Percentiles rank a stretch among this genome's conserved stretches.
These are phyloP conservation scores for Corythoichthys intestinalis DNA, from an alignment of 2,113 vertebrate species.

Conservation along the genomic window DNA sequence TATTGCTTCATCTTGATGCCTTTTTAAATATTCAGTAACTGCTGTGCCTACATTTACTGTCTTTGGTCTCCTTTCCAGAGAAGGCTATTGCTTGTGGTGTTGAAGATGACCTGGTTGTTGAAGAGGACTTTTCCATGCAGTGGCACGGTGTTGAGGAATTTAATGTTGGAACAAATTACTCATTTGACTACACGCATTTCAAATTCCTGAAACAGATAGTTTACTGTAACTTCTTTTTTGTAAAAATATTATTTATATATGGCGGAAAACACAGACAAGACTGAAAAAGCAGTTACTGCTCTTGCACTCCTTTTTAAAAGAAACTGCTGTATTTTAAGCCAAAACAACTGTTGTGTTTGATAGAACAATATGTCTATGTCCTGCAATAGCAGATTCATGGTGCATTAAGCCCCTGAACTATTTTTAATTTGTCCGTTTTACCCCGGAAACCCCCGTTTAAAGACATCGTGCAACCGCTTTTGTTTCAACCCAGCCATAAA, in stretches of 20 bases:
- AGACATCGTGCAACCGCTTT: too few relatives aligned
- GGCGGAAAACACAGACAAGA: too few relatives aligned
- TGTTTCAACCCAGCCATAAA: too few relatives aligned
- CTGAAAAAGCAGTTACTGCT: too few relatives aligned
- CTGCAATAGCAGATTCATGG: too few relatives aligned
- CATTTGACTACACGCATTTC: neutral
- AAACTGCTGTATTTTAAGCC: too few relatives aligned
- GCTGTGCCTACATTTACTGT: slow-evolving; percentile 80
- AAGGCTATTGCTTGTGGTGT: slow-evolving; percentile 56
- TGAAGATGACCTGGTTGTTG: slow-evolving; percentile 59
- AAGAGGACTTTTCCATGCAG: slow-evolving; percentile 33
- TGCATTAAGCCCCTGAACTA: too few relatives aligned
- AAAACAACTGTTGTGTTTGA: too few relatives aligned
- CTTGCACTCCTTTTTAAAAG: too few relatives aligned
- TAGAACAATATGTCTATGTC: too few relatives aligned
- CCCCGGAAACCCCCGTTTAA: too few relatives aligned
- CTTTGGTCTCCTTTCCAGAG: slow-evolving; percentile 62
- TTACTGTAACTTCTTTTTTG: neutral
- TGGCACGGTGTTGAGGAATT: slow-evolving; percentile 22
- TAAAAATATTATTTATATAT: neutral
- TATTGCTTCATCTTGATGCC: slow-evolving; percentile 79
- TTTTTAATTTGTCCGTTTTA: too few relatives aligned
- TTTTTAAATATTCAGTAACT: slow-evolving; percentile 82
- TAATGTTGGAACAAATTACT: neutral
- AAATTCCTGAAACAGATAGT: neutral